Conservation (phyloP, 2,113 vertebrate species). For the Engystomops pustulosus region DNA sequence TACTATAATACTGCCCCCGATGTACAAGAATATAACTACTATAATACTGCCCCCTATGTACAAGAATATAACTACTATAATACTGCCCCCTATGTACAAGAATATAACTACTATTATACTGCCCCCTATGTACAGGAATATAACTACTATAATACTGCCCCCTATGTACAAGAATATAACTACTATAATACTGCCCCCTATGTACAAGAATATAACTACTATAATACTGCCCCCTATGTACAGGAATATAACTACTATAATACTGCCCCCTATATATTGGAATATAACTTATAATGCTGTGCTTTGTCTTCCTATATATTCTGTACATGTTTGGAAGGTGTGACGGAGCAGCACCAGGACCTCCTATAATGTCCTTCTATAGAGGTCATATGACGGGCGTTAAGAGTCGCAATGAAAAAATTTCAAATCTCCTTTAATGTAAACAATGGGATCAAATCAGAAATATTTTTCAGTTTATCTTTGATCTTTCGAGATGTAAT, state of each 20-base stretch:
- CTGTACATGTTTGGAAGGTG: too few relatives aligned
- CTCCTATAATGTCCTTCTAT: too few relatives aligned
- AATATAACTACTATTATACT: conserved; percentile 15
- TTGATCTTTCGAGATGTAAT: not conserved
- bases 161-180: conserved; percentile 11
- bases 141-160: not conserved
- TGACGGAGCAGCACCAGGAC: too few relatives aligned
- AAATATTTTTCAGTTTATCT: not conserved
- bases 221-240: not conserved
- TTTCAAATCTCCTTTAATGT: too few relatives aligned
- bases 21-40: not conserved
- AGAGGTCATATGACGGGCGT: too few relatives aligned
- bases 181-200: not conserved
- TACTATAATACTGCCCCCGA: not conserved
- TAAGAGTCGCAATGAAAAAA: too few relatives aligned
- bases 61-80: conserved; percentile 10
- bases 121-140: not conserved
- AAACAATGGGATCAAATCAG: not conserved
- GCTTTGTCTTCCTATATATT: too few relatives aligned
- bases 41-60: conserved; percentile 4
- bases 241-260: not conserved
- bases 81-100: not conserved
- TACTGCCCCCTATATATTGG: not conserved
- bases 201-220: conserved; percentile 1
- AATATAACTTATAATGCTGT: not conserved